Percentiles rank a stretch among this genome's conserved stretches.
phyloP scores from a whole-genome alignment of 2,888 invertebrate genomes.

The Thecocarcelia acutangulata region DNA sequence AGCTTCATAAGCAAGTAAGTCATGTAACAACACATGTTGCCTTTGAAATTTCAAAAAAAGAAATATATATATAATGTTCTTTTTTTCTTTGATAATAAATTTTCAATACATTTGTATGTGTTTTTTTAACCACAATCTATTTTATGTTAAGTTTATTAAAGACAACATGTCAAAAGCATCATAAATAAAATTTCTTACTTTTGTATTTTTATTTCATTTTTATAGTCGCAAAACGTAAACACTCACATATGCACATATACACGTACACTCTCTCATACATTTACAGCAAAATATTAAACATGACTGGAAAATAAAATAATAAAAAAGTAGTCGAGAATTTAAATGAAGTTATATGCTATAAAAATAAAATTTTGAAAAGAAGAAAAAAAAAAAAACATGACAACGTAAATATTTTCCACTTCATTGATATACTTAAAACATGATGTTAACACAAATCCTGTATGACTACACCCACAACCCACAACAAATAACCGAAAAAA shows the following conservation, averaged over 20 bases:
- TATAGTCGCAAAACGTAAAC: slow-evolving; percentile 7
- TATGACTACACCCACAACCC: slow-evolving; percentile 8
- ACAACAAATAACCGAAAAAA: slow-evolving; percentile 43
- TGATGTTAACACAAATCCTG: slow-evolving; percentile 23
- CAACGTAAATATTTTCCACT: slow-evolving; percentile 69
- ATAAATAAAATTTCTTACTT: slow-evolving; percentile 32
- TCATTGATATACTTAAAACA: slow-evolving; percentile 60
- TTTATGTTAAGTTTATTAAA: not conserved
- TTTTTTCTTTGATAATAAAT: slow-evolving; percentile 15
- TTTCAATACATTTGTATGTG: not conserved
- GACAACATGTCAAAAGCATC: slow-evolving; percentile 46
- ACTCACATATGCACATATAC: slow-evolving; percentile 2
- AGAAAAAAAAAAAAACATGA: slow-evolving; percentile 35
- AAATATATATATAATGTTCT: no score
- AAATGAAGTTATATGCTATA: slow-evolving; percentile 35
- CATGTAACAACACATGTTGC: no score
- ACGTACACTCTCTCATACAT: no score
- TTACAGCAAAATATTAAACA: slow-evolving; percentile 30
- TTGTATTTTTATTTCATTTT: not conserved
- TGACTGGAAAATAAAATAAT: slow-evolving; percentile 43
- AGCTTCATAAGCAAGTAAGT: no score
- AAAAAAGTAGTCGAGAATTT: slow-evolving; percentile 33
- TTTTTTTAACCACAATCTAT: slow-evolving; percentile 11
- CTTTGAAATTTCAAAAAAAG: no score
- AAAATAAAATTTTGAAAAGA: slow-evolving; percentile 16